Base-by-base conservation (phyloP, 2,797 vertebrate genomes). In the Neoniphon sammara region DNA sequence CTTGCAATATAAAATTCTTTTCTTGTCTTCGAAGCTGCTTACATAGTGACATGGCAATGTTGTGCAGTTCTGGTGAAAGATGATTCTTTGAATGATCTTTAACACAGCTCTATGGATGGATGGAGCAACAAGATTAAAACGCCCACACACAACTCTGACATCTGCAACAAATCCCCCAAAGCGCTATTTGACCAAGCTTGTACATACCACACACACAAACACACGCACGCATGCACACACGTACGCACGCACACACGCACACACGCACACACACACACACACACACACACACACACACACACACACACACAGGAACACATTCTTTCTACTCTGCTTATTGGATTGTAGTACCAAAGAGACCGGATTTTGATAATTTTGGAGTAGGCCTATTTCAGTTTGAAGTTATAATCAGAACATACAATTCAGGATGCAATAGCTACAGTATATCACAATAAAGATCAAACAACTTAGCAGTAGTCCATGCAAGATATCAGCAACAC, bases 341-440 rank as follows among this genome's bases (percentile, higher is more conserved):
- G 57, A 20, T 9, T 39, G 34, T 20, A 27, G 27, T 47, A 27
- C 64, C 57, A 36, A 42, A 61, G 34, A 57, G 34, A 56, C 5
- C 25, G 34, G 44, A 55, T 59, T 27, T 47, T 73, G 21, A 30
- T 69, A 42, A 67, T 64, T 69, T 31, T 23, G 30, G 12, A 1
- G 46, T 70, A 60, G 12, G 7, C 10, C 49, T 18, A 2, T 27
- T 27, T 27, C 25, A 9, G 31, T 50, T 73, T 20, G 30, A 25
- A 58, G 78, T 81, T 76, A 75, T 39, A 79, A 54, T 25, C 17
- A 81, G 25, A 23, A 31, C 1, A n/a, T n/a, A 53, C 49, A 25
- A 75, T 55, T 55, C 42, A 64, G 70, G 17, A 69, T 71, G 64
- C 74, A 77, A 84, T 85, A 62, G 82, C 77, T 86, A 88, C 83